phyloP scores from a whole-genome alignment of 2,888 invertebrate species.

The Lepas anatifera region DNA sequence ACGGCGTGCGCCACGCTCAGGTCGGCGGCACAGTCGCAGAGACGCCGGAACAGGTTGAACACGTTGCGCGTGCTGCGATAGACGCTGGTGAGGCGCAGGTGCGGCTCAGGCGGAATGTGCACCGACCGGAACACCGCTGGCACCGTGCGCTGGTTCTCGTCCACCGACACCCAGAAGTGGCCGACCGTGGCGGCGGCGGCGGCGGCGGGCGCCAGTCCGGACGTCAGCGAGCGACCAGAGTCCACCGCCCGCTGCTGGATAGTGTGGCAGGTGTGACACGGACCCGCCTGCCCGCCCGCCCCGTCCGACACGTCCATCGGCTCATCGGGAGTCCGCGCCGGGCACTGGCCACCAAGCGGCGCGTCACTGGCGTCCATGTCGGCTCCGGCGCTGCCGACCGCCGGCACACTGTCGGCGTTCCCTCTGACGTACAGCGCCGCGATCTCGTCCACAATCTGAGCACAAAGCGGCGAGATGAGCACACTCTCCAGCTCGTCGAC shows the following conservation, averaged over 20 bases:
- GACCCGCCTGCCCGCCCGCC: background rate
- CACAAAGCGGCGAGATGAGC: slow-evolving; percentile 3
- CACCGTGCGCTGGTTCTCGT: slow-evolving; percentile 6
- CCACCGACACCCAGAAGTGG: slow-evolving; percentile 10
- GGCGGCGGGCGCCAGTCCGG: background rate
- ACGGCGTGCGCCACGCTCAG: background rate
- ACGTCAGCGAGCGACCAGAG: background rate
- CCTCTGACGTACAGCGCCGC: background rate
- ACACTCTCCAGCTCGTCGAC: slow-evolving; percentile 7
- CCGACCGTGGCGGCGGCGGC: background rate
- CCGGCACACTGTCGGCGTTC: background rate
- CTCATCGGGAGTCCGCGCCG: background rate
- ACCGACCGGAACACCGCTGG: background rate
- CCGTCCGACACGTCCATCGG: background rate
- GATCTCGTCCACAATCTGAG: slow-evolving; percentile 4
- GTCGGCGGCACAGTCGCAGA: slow-evolving; percentile 6
- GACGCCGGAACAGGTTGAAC: background rate
- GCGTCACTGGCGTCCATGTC: background rate
- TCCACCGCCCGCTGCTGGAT: background rate
- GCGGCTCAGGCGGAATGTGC: background rate
- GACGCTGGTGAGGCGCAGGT: slow-evolving; percentile 2
- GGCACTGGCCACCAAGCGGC: background rate
- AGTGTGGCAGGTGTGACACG: background rate
- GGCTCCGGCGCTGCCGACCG: too few species aligned
- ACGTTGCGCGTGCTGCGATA: slow-evolving; percentile 12